These are phyloP conservation scores for Muscidifurax raptorellus DNA, from an alignment of 1,140 invertebrate species.

Conservation along the genomic window DNA sequence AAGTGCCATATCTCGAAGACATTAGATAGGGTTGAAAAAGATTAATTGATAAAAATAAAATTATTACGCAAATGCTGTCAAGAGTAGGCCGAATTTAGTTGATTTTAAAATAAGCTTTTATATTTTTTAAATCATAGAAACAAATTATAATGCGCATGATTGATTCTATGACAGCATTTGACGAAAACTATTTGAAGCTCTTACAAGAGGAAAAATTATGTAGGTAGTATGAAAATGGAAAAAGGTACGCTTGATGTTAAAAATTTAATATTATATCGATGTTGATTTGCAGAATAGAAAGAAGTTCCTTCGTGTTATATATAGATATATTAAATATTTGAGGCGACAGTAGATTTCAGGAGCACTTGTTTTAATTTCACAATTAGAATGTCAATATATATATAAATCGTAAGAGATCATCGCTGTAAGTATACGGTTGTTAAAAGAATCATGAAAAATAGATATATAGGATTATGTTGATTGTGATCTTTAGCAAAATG, in stretches of 20 bases:
- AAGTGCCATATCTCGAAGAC: constrained; percentile 33
- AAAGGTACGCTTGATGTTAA: neutral
- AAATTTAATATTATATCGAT: neutral
- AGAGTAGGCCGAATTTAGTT: neutral
- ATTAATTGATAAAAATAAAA: neutral
- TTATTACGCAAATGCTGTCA: neutral
- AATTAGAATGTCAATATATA: neutral
- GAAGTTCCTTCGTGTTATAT: neutral
- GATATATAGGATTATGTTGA: constrained; percentile 12
- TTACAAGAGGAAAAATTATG: neutral
- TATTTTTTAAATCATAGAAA: constrained; percentile 6
- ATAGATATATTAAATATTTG: neutral
- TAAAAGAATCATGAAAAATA: neutral
- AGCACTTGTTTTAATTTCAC: neutral
- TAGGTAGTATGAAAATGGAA: neutral
- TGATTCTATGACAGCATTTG: neutral
- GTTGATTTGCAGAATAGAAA: neutral
- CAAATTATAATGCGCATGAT: neutral
- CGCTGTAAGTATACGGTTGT: neutral
- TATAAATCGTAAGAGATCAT: neutral
- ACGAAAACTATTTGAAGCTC: neutral
- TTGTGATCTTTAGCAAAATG: constrained; percentile 15
- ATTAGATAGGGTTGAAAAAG: constrained; percentile 19
- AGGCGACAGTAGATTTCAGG: neutral
- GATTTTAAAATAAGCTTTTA: constrained; percentile 3